These are phyloP conservation scores for Camarhynchus parvulus DNA, from an alignment of 2,113 vertebrate genomes.

Conservation along the genomic window DNA sequence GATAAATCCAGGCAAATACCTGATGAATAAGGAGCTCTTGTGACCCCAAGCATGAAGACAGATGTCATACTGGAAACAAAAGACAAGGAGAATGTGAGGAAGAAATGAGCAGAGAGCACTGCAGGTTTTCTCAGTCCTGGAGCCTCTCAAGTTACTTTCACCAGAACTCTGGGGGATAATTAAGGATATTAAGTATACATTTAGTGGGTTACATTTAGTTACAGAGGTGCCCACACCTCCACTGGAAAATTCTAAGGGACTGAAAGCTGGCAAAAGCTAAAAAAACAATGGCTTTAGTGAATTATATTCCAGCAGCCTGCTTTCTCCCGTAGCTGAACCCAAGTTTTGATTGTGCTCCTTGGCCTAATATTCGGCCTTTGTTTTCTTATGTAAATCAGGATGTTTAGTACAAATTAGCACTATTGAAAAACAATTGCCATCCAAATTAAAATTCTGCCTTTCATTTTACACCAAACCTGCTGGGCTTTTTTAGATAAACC, in stretches of 20 bases:
- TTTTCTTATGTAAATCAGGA: not conserved
- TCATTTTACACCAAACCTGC: constrained; percentile 42
- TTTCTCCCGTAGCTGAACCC: not conserved
- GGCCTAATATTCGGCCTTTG: constrained; percentile 24
- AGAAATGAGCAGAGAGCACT: not conserved
- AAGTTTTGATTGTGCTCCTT: not conserved
- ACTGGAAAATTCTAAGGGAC: not conserved
- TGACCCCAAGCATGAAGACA: not conserved
- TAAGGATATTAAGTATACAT: not conserved
- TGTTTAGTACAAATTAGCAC: not conserved
- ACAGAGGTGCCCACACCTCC: not conserved
- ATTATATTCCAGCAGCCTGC: not conserved
- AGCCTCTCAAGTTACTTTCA: not conserved
- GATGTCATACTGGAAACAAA: not conserved
- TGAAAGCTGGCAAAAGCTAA: not conserved
- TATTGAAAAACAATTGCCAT: constrained; percentile 32
- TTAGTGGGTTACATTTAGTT: not conserved
- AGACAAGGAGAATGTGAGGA: not conserved
- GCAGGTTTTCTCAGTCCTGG: not conserved
- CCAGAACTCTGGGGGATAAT: not conserved
- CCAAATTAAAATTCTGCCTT: constrained; percentile 11
- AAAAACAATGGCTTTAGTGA: not conserved
- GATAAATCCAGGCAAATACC: not conserved
- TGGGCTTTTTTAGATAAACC: constrained; percentile 43
- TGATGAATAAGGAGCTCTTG: not conserved